Evolutionary conservation across 2,888 invertebrate genomes (phyloP).

Genomic region (Macrosoma leucophasiata): DNA sequence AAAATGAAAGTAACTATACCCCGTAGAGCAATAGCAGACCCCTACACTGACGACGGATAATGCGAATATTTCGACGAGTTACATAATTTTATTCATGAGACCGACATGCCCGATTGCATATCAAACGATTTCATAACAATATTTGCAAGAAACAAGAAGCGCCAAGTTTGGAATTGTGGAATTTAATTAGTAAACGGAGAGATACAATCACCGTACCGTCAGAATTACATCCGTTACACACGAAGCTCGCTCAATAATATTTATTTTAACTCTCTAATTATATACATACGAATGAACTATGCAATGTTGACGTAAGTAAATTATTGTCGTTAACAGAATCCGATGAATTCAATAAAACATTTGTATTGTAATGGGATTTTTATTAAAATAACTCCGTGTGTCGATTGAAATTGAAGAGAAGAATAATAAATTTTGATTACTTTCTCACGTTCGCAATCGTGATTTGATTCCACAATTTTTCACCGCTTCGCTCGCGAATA

Average conservation of each 20-base stretch:
- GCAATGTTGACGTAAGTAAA: slow-evolving; percentile 8
- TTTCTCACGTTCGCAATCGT: slow-evolving; percentile 67
- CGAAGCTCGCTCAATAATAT: slow-evolving; percentile 16
- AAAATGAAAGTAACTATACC: slow-evolving; percentile 72
- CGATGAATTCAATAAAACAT: slow-evolving; percentile 17
- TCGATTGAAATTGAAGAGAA: slow-evolving; percentile 54
- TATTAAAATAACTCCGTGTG: slow-evolving; percentile 49
- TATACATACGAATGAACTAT: slow-evolving; percentile 4
- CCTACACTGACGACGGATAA: slow-evolving; percentile 51
- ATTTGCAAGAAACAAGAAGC: slow-evolving; percentile 32
- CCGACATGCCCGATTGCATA: slow-evolving; percentile 44
- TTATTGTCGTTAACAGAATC: not conserved
- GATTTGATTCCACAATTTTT: slow-evolving; percentile 66
- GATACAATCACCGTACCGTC: slow-evolving; percentile 23
- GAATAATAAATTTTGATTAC: slow-evolving; percentile 72
- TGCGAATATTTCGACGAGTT: slow-evolving; percentile 57
- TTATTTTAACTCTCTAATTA: slow-evolving; percentile 11
- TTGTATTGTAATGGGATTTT: slow-evolving; percentile 36
- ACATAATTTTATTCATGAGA: slow-evolving; percentile 68
- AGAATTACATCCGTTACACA: slow-evolving; percentile 22
- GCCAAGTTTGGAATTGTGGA: slow-evolving; percentile 19
- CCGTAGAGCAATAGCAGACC: slow-evolving; percentile 58
- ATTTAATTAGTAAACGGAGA: slow-evolving; percentile 24
- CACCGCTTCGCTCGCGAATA: slow-evolving; percentile 47
- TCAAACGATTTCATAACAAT: slow-evolving; percentile 41